Percentiles rank a stretch among this genome's conserved stretches.
These are phyloP conservation scores for Drosophila mercatorum DNA, from an alignment of 2,888 invertebrate species.

Conservation along the genomic window DNA sequence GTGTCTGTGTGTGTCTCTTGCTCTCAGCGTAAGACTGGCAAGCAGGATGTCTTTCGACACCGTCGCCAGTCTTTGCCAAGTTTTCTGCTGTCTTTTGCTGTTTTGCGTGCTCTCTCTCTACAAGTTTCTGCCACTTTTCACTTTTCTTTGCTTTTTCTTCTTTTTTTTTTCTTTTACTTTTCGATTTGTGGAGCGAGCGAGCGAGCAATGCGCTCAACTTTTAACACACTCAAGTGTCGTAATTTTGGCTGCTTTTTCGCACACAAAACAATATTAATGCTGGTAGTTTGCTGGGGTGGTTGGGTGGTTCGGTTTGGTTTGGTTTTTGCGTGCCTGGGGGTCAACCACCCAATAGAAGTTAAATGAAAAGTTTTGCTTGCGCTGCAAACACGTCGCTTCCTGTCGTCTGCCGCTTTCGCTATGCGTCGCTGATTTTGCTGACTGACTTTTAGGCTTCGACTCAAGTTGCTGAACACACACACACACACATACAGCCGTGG, in stretches of 20 bases:
- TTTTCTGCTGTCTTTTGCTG: constrained; percentile 80
- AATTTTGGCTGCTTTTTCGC: constrained; percentile 81
- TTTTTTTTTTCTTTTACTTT: constrained; percentile 66
- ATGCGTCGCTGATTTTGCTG: constrained; percentile 79
- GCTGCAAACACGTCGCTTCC: constrained; percentile 80
- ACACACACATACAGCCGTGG: neutral
- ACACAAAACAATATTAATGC: constrained; percentile 82
- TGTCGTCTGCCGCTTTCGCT: constrained; percentile 71
- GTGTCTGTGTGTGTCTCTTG: constrained; percentile 44
- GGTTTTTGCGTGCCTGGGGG: constrained; percentile 27
- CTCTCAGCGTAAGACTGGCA: constrained; percentile 18
- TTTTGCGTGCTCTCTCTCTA: constrained; percentile 67
- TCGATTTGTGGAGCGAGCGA: constrained; percentile 61
- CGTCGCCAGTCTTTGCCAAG: constrained; percentile 65
- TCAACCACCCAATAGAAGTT: constrained; percentile 65
- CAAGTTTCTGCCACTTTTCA: constrained; percentile 74
- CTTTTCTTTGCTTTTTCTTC: constrained; percentile 44
- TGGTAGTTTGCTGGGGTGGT: constrained; percentile 61
- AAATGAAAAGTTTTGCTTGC: constrained; percentile 82
- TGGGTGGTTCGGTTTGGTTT: constrained; percentile 7
- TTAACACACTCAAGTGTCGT: constrained; percentile 82
- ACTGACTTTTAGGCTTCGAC: constrained; percentile 77
- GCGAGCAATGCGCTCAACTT: constrained; percentile 67
- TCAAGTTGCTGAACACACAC: constrained; percentile 56
- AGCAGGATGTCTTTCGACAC: constrained; percentile 70